phyloP scores from a whole-genome alignment of 2,797 vertebrate species.

The Sebastes minor region DNA sequence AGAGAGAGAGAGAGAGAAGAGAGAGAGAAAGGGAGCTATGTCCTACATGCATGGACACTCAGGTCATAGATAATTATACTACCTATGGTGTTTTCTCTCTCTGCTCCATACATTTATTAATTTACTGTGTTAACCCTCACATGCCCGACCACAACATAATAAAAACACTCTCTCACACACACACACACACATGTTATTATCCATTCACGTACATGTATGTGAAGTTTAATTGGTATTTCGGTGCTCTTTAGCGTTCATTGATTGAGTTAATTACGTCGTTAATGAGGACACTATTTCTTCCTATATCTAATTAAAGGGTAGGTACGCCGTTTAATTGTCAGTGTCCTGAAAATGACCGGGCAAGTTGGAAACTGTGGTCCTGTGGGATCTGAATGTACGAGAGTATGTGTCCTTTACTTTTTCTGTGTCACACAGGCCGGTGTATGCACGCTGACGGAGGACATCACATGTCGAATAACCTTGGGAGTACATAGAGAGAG shows the following conservation, averaged over 20 bases:
- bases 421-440: neutral
- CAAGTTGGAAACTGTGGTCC: conserved; percentile 32
- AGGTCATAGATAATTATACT: conserved; percentile 56
- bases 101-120: conserved; percentile 29
- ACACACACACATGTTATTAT: neutral
- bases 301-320: conserved; percentile 76
- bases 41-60: conserved; percentile 65
- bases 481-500: neutral
- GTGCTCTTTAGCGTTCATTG: conserved; percentile 59
- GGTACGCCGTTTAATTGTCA: conserved; percentile 73
- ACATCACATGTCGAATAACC: neutral
- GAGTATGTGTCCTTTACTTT: conserved; percentile 8
- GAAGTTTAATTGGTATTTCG: conserved; percentile 45
- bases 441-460: neutral
- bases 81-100: conserved; percentile 21
- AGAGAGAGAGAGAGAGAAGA: neutral
- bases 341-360: conserved; percentile 65
- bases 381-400: conserved; percentile 24
- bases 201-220: conserved; percentile 38
- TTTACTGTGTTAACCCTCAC: conserved; percentile 32
- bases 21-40: conserved; percentile 15
- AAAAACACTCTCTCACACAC: neutral
- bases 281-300: conserved; percentile 67
- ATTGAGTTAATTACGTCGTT: conserved; percentile 66
- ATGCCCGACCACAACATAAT: neutral